phyloP scores from a whole-genome alignment of 2,113 vertebrate genomes.

The Aspidoscelis tigris region DNA sequence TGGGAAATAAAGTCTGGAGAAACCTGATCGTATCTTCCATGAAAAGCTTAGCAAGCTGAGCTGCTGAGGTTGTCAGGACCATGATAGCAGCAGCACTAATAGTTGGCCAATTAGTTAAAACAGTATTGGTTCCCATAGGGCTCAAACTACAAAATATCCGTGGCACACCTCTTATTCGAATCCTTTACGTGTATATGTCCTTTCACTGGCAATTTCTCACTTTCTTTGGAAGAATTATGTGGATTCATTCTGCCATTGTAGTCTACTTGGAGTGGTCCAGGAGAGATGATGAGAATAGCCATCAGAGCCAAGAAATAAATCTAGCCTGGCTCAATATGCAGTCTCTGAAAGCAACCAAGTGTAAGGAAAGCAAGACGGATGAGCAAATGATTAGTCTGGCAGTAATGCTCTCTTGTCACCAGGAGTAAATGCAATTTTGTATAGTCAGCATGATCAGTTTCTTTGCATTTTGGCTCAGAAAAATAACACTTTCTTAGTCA shows the following conservation, averaged over 20 bases:
- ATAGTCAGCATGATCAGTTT: neutral
- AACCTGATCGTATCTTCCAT: no score
- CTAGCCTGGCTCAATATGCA: constrained; percentile 14
- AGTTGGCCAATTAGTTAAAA: neutral
- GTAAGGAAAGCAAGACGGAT: constrained; percentile 15
- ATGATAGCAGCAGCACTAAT: neutral
- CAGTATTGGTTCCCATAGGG: neutral
- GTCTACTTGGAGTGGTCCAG: constrained; percentile 2
- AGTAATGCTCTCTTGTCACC: neutral
- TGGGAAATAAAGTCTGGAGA: no score
- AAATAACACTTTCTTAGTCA: no score
- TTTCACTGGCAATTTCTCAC: neutral
- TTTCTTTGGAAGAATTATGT: neutral
- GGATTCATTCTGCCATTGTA: neutral
- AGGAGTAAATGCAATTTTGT: neutral
- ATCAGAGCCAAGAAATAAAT: constrained; percentile 35
- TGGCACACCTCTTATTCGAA: no score
- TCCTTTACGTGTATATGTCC: no score
- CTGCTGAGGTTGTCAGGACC: no score
- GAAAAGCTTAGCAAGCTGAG: no score
- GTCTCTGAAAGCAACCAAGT: neutral
- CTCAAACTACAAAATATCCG: neutral
- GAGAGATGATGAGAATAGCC: neutral
- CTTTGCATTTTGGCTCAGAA: neutral
- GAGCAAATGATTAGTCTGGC: constrained; percentile 19